Base-by-base conservation (phyloP, 1,140 invertebrate genomes). In the Nomia melanderi region DNA sequence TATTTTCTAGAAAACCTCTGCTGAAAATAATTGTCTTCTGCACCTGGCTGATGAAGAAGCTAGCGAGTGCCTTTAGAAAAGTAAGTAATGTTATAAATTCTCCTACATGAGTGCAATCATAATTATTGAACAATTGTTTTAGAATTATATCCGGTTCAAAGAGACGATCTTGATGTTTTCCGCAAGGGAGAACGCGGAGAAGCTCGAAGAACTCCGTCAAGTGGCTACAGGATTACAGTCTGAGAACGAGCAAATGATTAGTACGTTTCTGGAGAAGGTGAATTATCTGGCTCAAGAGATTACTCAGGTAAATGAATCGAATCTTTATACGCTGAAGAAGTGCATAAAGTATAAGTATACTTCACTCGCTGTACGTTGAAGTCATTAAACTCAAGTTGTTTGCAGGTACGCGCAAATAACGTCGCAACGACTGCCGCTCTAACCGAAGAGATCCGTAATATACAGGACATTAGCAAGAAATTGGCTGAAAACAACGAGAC, bases 211-310 rank as follows among this genome's bases (percentile, higher is more conserved):
- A 44, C 63, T 81, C 9, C 53, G 56, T 50, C 65, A 79, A 59
- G 17, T 84, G 0, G 23, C 86, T 5, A 67, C 59, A 1, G 66
- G 53, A 23, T 56, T 86, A 59, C 72, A 63, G 20, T 78, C 60
- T 20, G 78, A 89, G 60, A 88, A 86, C 50, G 54, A 85, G 9
- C 70, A 72, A n/a, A 70, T 75, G 56, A 54, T 89, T 14, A 57
- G 75, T 9, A 63, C 14, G 11, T 65, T 90, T 9, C 74, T 73
- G 31, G 77, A 88, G n/a, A 88, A 84, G 80, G 11, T 89, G 7
- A 74, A 33, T 41, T 29, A 39, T 59, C 63, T 90, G 14, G 79
- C 85, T 3, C 50, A 82, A 9, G 77, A 90, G 53, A 64, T 90
- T 33, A 50, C 39, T 14, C 81, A 88, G 78, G 88, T 89, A 59